These are phyloP conservation scores for Leucophenga montana DNA, from an alignment of 2,888 invertebrate genomes.

Conservation along the genomic window DNA sequence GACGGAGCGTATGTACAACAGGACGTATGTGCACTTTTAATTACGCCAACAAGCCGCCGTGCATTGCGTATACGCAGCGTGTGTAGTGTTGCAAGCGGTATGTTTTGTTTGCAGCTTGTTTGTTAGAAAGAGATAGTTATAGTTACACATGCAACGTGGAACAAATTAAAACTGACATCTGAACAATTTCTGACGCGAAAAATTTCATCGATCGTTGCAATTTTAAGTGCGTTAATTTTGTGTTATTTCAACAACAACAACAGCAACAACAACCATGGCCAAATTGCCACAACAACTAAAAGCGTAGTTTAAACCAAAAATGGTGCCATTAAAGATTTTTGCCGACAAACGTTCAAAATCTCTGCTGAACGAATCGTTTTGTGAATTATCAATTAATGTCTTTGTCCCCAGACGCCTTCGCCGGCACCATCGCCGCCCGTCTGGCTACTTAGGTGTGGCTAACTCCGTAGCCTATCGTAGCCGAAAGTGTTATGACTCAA, in stretches of 20 bases:
- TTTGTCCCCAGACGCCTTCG: background rate
- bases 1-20: slow-evolving; percentile 53
- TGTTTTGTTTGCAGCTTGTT: slow-evolving; percentile 24
- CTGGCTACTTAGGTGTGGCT: background rate
- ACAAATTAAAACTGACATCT: slow-evolving; percentile 65
- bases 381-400: slow-evolving; percentile 36
- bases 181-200: slow-evolving; percentile 49
- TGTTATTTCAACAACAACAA: slow-evolving; percentile 35
- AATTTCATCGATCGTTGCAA: slow-evolving; percentile 3
- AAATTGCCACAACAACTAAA: background rate
- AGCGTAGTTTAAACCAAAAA: slow-evolving; percentile 47
- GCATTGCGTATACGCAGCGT: slow-evolving; percentile 33
- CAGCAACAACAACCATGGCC: no score
- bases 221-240: slow-evolving; percentile 57
- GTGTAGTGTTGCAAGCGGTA: slow-evolving; percentile 29
- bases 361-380: slow-evolving; percentile 39
- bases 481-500: slow-evolving; percentile 29
- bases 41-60: slow-evolving; percentile 61
- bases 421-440: background rate
- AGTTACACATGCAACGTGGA: slow-evolving; percentile 31
- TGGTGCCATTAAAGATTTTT: slow-evolving; percentile 51
- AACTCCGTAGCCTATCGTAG: background rate
- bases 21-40: slow-evolving; percentile 65
- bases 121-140: slow-evolving; percentile 45
- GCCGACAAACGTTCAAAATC: slow-evolving; percentile 4